Conservation (phyloP, 37 sponge, comb jelly and placozoan genomes). For the Agelas oroides region DNA sequence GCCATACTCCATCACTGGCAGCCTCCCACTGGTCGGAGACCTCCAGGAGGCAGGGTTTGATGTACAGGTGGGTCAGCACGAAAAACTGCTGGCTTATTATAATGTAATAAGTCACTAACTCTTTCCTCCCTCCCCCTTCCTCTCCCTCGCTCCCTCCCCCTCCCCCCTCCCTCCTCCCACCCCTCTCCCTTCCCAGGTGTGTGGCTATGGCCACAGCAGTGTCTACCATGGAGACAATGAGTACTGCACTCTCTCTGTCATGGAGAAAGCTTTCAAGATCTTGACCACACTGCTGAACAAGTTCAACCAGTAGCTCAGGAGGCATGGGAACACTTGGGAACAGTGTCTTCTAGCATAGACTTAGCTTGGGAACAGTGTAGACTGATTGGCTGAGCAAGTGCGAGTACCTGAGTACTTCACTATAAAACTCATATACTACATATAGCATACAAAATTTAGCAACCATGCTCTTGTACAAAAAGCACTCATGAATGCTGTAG, state of each 20-base stretch:
- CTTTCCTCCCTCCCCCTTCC: constrained; percentile 2
- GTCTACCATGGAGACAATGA: constrained; percentile 91
- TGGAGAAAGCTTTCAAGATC: constrained; percentile 82
- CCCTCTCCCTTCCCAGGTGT: constrained; percentile 28
- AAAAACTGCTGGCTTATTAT: neutral
- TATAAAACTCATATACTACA: too few relatives aligned
- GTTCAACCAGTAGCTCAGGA: constrained; percentile 30
- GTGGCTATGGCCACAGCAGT: constrained; percentile 76
- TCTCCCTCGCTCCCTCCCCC: too few relatives aligned
- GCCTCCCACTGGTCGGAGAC: constrained; percentile 82
- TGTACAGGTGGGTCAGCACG: constrained; percentile 43
- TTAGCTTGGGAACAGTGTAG: too few relatives aligned
- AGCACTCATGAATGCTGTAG: too few relatives aligned
- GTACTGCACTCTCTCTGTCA: constrained; percentile 73
- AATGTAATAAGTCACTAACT: neutral
- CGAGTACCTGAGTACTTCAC: too few relatives aligned
- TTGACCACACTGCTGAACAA: constrained; percentile 57
- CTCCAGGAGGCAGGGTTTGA: constrained; percentile 81
- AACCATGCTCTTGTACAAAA: too few relatives aligned
- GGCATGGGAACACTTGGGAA: too few relatives aligned
- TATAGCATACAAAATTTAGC: too few relatives aligned
- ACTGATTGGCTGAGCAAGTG: too few relatives aligned
- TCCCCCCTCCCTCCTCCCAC: too few relatives aligned
- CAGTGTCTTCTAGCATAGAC: too few relatives aligned
- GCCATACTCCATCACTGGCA: constrained; percentile 78